phyloP scores from a whole-genome alignment of 2,797 vertebrate species.

The Margarornis squamiger region DNA sequence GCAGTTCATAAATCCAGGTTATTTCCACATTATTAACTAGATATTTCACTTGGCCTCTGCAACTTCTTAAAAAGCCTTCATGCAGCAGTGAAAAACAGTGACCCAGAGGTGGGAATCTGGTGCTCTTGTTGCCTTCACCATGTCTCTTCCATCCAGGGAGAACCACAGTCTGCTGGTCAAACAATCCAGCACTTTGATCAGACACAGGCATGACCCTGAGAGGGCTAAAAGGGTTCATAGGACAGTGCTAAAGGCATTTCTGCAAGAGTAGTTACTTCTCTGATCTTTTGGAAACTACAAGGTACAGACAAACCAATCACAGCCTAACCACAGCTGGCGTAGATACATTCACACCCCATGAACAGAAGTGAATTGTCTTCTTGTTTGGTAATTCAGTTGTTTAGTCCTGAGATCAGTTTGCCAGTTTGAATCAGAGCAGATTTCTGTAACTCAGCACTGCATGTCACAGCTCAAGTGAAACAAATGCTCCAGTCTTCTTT shows the following conservation, averaged over 20 bases:
- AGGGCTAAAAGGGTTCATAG: background rate
- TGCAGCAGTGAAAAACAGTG: background rate
- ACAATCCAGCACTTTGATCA: background rate
- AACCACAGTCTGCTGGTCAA: background rate
- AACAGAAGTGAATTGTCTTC: slow-evolving; percentile 53
- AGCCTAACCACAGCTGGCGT: background rate
- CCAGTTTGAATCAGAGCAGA: slow-evolving; percentile 45
- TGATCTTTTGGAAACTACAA: background rate
- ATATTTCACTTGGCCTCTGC: background rate
- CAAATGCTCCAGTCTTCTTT: slow-evolving; percentile 45
- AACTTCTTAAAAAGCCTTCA: background rate
- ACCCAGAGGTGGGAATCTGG: background rate
- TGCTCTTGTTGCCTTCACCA: background rate
- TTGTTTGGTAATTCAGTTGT: slow-evolving; percentile 51
- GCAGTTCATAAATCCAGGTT: background rate
- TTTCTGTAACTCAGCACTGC: slow-evolving; percentile 12
- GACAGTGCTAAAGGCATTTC: slow-evolving; percentile 1
- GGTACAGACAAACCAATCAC: slow-evolving; percentile 23
- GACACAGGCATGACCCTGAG: accelerated
- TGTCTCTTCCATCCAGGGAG: background rate
- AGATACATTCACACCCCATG: background rate
- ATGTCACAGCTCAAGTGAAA: background rate
- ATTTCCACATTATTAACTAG: background rate
- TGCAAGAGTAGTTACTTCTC: background rate
- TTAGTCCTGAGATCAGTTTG: slow-evolving; percentile 37